Base-by-base conservation (phyloP, 2,113 vertebrate genomes). In the Polypterus senegalus region DNA sequence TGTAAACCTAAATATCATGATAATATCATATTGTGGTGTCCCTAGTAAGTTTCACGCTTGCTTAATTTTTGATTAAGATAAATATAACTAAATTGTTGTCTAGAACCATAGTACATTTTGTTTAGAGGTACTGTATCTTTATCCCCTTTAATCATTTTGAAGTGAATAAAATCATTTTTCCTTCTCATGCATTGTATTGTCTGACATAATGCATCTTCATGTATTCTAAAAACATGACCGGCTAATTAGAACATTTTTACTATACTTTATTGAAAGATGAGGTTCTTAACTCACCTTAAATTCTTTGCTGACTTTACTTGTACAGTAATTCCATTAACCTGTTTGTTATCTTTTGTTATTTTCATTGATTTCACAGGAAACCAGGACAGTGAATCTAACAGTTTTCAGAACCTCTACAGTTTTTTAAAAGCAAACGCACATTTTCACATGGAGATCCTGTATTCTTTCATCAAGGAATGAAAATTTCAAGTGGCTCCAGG, bases 381-480 rank as follows among this genome's bases (percentile, higher is more conserved):
- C 8, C 72, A 1, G 1, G 69, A 81, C 0, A 88, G 85, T 6
- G 82, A 92, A 7, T 67, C 86, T 64, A 80, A 80, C 66, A 74
- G 56, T 67, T 89, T 90, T 65, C 64, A 88, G 68, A 85, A 75
- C 54, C 66, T 94, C 3, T 86, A 86, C 48, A 78, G 88, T 73
- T 82, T 96, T 5, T 67, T 95, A 4, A 84, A 88, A 1, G 88
- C 91, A 10, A 88, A 88, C 10, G 86, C 90, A 5, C 86, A 70
- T 70, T 95, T 96, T 78, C 92, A 95, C 60, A 87, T 90, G 27
- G 89, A 88, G 59, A 80, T 94, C 61, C 76, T 96, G 7, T 81
- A 70, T 62, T 72, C 75, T 71, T 63, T 80, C 54, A 69, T 84
- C 55, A 68, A 79, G 58, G 64, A 67, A 7, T 3, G 61, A 67